phyloP scores from a whole-genome alignment of 2,797 vertebrate genomes.

The Aulostomus chinensis region DNA sequence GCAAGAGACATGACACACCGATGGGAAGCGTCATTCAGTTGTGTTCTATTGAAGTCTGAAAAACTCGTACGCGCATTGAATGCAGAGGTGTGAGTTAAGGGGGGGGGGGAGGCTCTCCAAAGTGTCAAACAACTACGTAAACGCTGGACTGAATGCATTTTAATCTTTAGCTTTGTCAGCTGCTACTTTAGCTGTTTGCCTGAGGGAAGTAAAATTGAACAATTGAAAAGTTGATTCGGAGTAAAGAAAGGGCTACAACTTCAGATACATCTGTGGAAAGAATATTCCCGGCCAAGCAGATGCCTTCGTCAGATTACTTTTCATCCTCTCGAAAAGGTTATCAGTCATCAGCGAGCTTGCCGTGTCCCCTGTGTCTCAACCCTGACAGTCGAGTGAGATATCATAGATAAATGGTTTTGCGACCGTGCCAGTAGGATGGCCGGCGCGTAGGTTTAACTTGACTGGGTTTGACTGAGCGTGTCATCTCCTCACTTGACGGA shows the following conservation, averaged over 20 bases:
- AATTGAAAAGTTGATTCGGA: slow-evolving; percentile 15
- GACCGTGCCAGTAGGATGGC: slow-evolving; percentile 2
- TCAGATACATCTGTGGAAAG: slow-evolving; percentile 10
- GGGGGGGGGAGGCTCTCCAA: no score
- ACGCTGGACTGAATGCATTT: slow-evolving; percentile 24
- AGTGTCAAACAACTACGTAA: no score
- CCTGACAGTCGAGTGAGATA: slow-evolving; percentile 28
- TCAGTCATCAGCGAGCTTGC: slow-evolving; percentile 38
- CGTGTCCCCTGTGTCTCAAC: slow-evolving; percentile 25
- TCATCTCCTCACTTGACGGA: no score
- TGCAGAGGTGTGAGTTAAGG: slow-evolving; percentile 40
- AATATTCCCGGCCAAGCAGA: slow-evolving; percentile 21
- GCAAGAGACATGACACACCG: slow-evolving; percentile 56
- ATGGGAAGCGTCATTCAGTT: slow-evolving; percentile 50
- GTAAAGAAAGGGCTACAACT: slow-evolving; percentile 16
- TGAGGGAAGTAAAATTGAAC: slow-evolving; percentile 23
- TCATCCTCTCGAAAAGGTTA: slow-evolving; percentile 55
- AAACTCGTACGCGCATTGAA: slow-evolving; percentile 41
- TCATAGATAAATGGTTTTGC: slow-evolving; percentile 26
- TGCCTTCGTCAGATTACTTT: slow-evolving; percentile 23
- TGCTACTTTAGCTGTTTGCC: no score
- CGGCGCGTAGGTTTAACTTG: no score
- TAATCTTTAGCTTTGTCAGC: slow-evolving; percentile 29
- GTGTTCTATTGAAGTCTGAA: slow-evolving; percentile 56
- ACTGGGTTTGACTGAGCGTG: no score